Conservation (phyloP, 2,797 vertebrate genomes). For the Tympanoctomys barrerae region DNA sequence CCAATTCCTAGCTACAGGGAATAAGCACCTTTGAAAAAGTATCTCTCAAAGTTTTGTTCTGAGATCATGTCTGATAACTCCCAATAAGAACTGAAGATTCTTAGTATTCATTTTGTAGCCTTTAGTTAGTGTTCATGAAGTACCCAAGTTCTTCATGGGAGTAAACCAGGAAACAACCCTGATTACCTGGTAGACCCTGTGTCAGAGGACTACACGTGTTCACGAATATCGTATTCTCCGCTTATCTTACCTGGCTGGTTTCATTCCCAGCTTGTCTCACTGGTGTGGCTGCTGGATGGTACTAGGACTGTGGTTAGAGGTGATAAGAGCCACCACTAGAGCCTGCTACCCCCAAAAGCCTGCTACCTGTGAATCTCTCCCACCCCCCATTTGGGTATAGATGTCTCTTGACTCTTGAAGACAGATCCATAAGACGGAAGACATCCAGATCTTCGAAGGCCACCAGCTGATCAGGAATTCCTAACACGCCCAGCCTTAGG, state of each 20-base stretch:
- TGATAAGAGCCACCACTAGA: background rate
- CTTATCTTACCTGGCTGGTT: background rate
- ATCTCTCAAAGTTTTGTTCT: background rate
- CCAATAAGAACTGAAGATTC: background rate
- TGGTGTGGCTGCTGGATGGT: background rate
- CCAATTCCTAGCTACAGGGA: background rate
- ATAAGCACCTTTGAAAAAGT: background rate
- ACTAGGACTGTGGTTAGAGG: background rate
- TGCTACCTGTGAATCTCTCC: background rate
- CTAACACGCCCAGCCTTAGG: background rate
- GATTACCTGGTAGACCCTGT: background rate
- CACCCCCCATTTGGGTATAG: background rate
- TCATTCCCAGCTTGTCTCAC: background rate
- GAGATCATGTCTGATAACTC: background rate
- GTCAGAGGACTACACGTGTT: background rate
- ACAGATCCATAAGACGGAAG: background rate
- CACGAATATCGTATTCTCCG: background rate
- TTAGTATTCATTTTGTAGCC: background rate
- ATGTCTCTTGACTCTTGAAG: background rate
- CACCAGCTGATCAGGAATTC: background rate
- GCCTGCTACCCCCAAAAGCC: background rate
- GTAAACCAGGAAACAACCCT: background rate
- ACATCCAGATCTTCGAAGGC: background rate
- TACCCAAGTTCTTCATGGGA: background rate
- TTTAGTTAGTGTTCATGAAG: background rate